Evolutionary conservation across 2,797 vertebrate genomes (phyloP).

Genomic region (Muscicapa striata): DNA sequence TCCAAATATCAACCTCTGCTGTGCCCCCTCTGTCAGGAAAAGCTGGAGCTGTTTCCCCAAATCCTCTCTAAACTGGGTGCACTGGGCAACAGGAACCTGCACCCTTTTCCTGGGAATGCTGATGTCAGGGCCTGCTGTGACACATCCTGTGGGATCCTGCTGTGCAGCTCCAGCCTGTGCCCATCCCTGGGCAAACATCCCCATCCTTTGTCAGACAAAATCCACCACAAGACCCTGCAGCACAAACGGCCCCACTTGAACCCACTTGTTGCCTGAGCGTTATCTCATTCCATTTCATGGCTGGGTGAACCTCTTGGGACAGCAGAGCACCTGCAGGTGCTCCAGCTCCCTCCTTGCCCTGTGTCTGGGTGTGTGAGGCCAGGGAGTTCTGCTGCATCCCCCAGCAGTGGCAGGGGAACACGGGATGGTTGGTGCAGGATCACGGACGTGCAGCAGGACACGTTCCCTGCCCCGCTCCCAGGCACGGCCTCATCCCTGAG

Average conservation of each 20-base stretch:
- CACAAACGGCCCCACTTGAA: background rate
- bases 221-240: background rate
- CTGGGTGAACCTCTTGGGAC: background rate
- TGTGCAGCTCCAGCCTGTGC: background rate
- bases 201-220: background rate
- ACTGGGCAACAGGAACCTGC: rapidly evolving
- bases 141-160: background rate
- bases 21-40: background rate
- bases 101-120: background rate
- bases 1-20: background rate
- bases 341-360: background rate
- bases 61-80: background rate
- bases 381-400: background rate
- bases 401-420: background rate
- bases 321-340: background rate
- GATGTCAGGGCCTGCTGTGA: background rate
- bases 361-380: background rate
- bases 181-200: background rate
- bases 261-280: background rate
- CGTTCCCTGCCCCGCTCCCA: background rate
- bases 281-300: background rate
- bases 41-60: background rate
- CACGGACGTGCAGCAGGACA: background rate
- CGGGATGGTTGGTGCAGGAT: background rate
- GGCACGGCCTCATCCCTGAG: background rate